A percentile compares a stretch with the other conserved stretches of the same genome.
Evolutionary conservation across 2,113 vertebrate genomes (phyloP).

Genomic region (Lepus americanus): DNA sequence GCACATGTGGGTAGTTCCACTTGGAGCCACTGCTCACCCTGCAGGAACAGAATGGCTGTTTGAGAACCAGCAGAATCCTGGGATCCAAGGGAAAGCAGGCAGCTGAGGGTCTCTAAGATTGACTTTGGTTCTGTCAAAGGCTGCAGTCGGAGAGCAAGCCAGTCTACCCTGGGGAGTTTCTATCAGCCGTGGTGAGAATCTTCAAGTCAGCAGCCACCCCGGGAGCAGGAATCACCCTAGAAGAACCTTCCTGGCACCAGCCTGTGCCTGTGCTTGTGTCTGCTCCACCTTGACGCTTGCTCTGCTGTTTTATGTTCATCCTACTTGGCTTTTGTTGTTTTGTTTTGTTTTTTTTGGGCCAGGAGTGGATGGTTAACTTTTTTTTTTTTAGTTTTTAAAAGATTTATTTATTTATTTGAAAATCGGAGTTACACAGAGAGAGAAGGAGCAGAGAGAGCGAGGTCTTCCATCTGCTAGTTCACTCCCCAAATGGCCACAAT

Average conservation of each 20-base stretch:
- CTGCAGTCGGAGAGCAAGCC: not conserved
- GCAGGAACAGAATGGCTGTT: not conserved
- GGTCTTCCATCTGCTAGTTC: too few species aligned
- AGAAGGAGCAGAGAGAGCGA: too few species aligned
- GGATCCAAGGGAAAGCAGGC: not conserved
- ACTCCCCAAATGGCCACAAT: too few species aligned
- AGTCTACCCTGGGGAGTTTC: not conserved
- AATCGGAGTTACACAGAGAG: too few species aligned
- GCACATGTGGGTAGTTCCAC: not conserved
- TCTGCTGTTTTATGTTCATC: not conserved
- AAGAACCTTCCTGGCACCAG: not conserved
- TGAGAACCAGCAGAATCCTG: not conserved
- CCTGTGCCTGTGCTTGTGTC: not conserved
- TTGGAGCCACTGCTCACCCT: not conserved
- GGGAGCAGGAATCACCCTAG: not conserved
- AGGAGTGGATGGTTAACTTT: too few species aligned
- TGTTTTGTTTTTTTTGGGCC: not conserved
- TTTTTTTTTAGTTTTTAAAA: too few species aligned
- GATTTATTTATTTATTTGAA: too few species aligned
- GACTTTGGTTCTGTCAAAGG: not conserved
- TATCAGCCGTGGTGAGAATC: not conserved
- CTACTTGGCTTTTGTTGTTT: not conserved
- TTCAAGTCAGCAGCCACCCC: not conserved
- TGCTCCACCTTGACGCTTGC: not conserved
- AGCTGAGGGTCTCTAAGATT: not conserved